Evolutionary conservation across 2,113 vertebrate species (phyloP).

Genomic region (Sinocyclocheilus rhinocerous): DNA sequence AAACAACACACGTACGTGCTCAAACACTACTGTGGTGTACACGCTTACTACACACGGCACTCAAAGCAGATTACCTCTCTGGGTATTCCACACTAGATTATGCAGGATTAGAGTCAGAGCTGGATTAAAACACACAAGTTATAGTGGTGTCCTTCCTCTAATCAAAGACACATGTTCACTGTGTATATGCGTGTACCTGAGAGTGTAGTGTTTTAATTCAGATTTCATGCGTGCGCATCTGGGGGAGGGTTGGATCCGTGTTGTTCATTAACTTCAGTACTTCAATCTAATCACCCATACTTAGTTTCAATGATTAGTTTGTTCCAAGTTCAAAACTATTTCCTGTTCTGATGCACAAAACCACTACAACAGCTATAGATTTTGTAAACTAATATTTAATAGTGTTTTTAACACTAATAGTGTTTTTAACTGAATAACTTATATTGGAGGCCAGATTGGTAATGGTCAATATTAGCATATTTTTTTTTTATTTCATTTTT

Average conservation of each 20-base stretch:
- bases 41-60: conserved; percentile 50
- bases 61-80: conserved; percentile 77
- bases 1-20: conserved; percentile 32
- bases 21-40: conserved; percentile 32
- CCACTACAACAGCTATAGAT: not conserved
- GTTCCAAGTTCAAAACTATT: not conserved
- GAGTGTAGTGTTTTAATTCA: conserved; percentile 33
- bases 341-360: not conserved
- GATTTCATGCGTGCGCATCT: not conserved
- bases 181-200: conserved; percentile 11
- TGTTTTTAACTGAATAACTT: too few relatives aligned
- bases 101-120: conserved; percentile 57
- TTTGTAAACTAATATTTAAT: not conserved
- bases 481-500: not conserved
- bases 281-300: not conserved
- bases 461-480: too few relatives aligned
- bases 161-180: conserved; percentile 52
- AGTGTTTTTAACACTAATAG: too few relatives aligned
- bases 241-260: not conserved
- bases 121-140: conserved; percentile 57
- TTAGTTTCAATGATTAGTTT: not conserved
- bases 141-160: conserved; percentile 53
- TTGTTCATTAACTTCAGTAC: not conserved
- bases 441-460: too few relatives aligned
- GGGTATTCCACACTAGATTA: conserved; percentile 59